These are phyloP conservation scores for Drosophila nigritarsus DNA, from an alignment of 2,888 invertebrate species.

Conservation along the genomic window DNA sequence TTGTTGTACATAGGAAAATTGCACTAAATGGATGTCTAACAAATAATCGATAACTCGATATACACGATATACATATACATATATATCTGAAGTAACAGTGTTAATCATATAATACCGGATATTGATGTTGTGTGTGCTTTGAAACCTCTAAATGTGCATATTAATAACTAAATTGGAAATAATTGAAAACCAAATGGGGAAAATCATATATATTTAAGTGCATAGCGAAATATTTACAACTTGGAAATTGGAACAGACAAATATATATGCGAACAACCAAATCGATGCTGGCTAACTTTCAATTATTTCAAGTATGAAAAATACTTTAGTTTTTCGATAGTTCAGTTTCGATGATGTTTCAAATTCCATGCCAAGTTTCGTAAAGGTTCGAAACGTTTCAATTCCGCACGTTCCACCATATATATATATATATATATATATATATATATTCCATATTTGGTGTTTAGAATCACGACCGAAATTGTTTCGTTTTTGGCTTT, in stretches of 20 bases:
- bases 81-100: constrained; percentile 27
- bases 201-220: constrained; percentile 17
- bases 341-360: background rate
- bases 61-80: background rate
- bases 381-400: constrained; percentile 12
- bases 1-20: constrained; percentile 49
- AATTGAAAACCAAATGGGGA: constrained; percentile 5
- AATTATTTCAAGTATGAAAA: background rate
- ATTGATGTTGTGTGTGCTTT: constrained; percentile 61
- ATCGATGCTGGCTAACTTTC: constrained; percentile 8
- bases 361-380: background rate
- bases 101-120: constrained; percentile 33
- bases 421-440: background rate
- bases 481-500: constrained; percentile 12
- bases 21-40: constrained; percentile 28
- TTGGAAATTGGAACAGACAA: constrained; percentile 6
- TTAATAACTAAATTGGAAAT: constrained; percentile 18
- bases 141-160: constrained; percentile 34
- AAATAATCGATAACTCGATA: constrained; percentile 24
- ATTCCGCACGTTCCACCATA: constrained; percentile 33
- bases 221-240: constrained; percentile 19
- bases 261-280: background rate
- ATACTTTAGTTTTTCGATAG: background rate
- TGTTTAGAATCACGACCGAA: constrained; percentile 35
- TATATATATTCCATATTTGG: constrained; percentile 4